Percentiles rank a stretch among this genome's conserved stretches.
Evolutionary conservation across 2,888 invertebrate species (phyloP).

Genomic region (Oscheius onirici): DNA sequence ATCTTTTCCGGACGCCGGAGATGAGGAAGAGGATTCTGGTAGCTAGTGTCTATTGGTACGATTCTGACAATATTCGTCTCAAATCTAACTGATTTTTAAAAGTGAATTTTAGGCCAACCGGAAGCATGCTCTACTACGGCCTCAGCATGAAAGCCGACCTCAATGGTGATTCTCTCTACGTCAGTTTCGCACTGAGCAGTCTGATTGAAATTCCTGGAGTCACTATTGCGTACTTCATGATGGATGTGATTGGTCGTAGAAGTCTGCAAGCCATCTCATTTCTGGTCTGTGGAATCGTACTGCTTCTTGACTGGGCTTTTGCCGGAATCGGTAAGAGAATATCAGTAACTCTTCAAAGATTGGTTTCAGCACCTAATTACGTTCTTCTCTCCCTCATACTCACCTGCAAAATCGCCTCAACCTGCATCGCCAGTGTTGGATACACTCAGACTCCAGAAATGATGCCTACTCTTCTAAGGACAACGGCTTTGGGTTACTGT

Average conservation of each 20-base stretch:
- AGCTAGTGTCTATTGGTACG: neutral
- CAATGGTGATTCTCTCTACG: conserved; percentile 8
- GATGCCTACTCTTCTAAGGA: conserved; percentile 20
- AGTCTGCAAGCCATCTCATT: neutral
- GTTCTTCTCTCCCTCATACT: neutral
- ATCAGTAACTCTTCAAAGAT: neutral
- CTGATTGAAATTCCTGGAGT: conserved; percentile 6
- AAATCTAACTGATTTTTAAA: too few relatives aligned
- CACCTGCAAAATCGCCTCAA: neutral
- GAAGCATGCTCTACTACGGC: conserved; percentile 12
- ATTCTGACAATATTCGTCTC: neutral
- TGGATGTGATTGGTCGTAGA: conserved; percentile 3
- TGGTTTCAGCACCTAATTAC: neutral
- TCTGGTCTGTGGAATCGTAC: neutral
- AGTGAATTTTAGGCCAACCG: conserved; percentile 4
- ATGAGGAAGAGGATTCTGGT: conserved; percentile 15
- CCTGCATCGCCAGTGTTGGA: neutral
- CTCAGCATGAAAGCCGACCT: conserved; percentile 12
- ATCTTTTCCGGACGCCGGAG: conserved; percentile 3
- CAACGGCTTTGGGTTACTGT: conserved; percentile 8
- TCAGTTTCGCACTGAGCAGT: conserved; percentile 2
- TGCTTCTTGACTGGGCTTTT: conserved; percentile 1
- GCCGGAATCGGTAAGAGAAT: neutral
- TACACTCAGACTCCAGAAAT: conserved; percentile 6
- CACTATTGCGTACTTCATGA: neutral